Evolutionary conservation across 2,888 invertebrate genomes (phyloP).

Genomic region (Thymelicus lineola): DNA sequence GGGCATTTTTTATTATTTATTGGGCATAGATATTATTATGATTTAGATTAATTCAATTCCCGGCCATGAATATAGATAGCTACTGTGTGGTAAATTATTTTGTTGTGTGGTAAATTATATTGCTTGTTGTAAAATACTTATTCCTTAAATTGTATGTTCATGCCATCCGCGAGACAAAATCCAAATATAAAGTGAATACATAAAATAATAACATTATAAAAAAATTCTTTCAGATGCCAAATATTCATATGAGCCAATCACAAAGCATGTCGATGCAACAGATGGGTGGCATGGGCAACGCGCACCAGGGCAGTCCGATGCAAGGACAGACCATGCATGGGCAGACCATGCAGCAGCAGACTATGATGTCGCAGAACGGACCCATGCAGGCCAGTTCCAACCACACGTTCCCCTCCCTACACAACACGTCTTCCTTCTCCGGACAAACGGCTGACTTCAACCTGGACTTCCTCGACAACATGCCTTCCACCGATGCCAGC

Average conservation of each 20-base stretch:
- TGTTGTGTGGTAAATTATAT: too few species aligned
- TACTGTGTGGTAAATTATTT: too few species aligned
- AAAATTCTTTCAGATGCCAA: constrained; percentile 81
- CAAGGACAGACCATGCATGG: constrained; percentile 59
- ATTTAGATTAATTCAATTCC: too few species aligned
- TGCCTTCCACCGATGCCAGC: constrained; percentile 90
- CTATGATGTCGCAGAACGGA: constrained; percentile 40
- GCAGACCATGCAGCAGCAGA: constrained; percentile 53
- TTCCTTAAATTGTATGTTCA: too few species aligned
- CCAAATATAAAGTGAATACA: too few species aligned
- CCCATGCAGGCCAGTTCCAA: constrained; percentile 27
- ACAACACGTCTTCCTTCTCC: constrained; percentile 74
- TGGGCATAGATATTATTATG: too few species aligned
- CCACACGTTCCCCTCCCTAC: constrained; percentile 66
- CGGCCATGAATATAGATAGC: too few species aligned
- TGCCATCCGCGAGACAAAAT: too few species aligned
- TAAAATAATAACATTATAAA: not conserved
- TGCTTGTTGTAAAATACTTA: too few species aligned
- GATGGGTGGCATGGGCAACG: constrained; percentile 59
- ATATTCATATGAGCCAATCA: constrained; percentile 89
- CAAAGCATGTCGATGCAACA: constrained; percentile 86
- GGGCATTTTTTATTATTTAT: too few species aligned
- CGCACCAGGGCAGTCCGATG: constrained; percentile 59
- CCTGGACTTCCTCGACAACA: constrained; percentile 94
- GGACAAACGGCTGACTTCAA: constrained; percentile 88